Evolutionary conservation across 2,113 vertebrate genomes (phyloP).

Genomic region (Eudyptes chrysolophus): DNA sequence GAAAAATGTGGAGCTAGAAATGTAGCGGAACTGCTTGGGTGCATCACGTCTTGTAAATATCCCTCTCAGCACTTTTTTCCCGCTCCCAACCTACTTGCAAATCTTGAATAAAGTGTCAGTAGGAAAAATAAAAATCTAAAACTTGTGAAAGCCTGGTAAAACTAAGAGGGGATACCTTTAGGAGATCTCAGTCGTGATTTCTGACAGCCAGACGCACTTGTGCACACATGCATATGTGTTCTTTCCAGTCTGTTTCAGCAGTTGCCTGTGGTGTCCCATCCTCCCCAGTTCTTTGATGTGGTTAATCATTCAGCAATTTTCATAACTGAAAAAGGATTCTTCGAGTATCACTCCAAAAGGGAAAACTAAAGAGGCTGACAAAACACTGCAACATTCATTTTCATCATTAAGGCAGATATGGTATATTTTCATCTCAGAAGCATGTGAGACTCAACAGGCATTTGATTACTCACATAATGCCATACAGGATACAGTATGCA

Average conservation of each 20-base stretch:
- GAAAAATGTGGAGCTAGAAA: not conserved
- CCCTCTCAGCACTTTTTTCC: not conserved
- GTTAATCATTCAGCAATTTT: not conserved
- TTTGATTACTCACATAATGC: not conserved
- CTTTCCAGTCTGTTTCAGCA: not conserved
- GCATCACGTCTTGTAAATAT: rapidly evolving
- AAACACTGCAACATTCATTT: not conserved
- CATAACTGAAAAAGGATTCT: not conserved
- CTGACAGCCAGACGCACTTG: not conserved
- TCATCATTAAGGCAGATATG: not conserved
- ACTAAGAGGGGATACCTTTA: not conserved
- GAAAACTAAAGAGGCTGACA: not conserved
- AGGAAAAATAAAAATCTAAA: not conserved
- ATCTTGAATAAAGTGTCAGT: not conserved
- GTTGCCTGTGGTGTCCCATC: rapidly evolving
- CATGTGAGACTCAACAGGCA: not conserved
- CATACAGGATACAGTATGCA: not conserved
- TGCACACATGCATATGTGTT: no score
- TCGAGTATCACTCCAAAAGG: not conserved
- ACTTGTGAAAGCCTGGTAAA: not conserved
- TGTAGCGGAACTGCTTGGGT: not conserved
- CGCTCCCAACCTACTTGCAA: not conserved
- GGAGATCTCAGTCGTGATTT: not conserved
- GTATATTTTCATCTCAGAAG: not conserved
- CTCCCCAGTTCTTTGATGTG: not conserved